Evolutionary conservation across 2,888 invertebrate genomes (phyloP).

Genomic region (Acleris emargana): DNA sequence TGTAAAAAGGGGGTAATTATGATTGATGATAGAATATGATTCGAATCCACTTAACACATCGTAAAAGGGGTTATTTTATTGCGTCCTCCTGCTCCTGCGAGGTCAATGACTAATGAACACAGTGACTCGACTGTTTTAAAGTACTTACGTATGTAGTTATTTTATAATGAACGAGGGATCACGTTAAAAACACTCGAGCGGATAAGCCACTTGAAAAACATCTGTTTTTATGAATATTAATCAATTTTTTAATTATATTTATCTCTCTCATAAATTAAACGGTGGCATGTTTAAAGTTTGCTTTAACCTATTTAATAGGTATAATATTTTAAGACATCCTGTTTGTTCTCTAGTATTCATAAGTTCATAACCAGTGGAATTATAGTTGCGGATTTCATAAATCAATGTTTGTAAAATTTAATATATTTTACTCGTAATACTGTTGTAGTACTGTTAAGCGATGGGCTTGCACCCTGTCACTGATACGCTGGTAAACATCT

Average conservation of each 20-base stretch:
- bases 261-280: slow-evolving; percentile 9
- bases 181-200: slow-evolving; percentile 25
- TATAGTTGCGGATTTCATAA: too few relatives aligned
- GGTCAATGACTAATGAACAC: slow-evolving; percentile 78
- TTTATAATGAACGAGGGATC: slow-evolving; percentile 55
- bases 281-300: background rate
- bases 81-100: slow-evolving; percentile 69
- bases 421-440: too few relatives aligned
- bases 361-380: too few relatives aligned
- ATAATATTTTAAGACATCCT: background rate
- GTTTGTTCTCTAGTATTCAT: too few relatives aligned
- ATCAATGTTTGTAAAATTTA: too few relatives aligned
- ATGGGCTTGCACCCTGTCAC: too few relatives aligned
- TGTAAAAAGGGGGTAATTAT: slow-evolving; percentile 67
- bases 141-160: slow-evolving; percentile 47
- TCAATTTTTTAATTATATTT: slow-evolving; percentile 17
- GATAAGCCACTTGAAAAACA: slow-evolving; percentile 36
- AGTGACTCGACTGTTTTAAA: slow-evolving; percentile 70
- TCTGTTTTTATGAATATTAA: slow-evolving; percentile 22
- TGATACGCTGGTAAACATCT: too few relatives aligned
- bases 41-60: slow-evolving; percentile 80
- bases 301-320: background rate
- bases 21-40: slow-evolving; percentile 81
- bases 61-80: slow-evolving; percentile 81
- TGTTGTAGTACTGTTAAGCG: too few relatives aligned